Evolutionary conservation across 2,888 invertebrate genomes (phyloP).

Genomic region (Caenorhabditis japonica): DNA sequence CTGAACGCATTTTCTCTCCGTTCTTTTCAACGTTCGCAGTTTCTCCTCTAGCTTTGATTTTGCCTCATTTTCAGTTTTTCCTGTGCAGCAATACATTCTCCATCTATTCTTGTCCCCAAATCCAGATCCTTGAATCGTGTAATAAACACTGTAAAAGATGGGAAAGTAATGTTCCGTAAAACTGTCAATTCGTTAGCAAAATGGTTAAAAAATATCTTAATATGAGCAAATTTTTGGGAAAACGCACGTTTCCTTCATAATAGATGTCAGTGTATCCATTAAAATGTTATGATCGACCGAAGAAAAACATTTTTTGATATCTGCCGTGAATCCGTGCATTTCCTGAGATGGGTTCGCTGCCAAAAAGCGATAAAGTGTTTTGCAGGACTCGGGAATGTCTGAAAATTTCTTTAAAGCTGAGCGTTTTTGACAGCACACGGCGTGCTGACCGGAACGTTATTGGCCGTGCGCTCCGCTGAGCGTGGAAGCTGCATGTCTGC

Average conservation of each 20-base stretch:
- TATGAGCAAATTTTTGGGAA: not conserved
- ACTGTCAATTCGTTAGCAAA: too few species aligned
- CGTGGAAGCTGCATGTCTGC: too few species aligned
- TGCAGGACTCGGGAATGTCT: conserved; percentile 10
- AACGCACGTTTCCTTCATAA: conserved; percentile 3
- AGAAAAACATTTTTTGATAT: conserved; percentile 28
- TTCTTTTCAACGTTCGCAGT: not conserved
- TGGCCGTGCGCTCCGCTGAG: too few species aligned
- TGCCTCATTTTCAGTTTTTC: not conserved
- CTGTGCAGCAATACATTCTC: not conserved
- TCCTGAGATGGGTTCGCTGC: not conserved
- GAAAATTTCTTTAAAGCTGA: too few species aligned
- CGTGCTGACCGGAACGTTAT: too few species aligned
- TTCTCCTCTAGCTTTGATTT: not conserved
- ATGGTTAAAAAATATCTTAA: not conserved
- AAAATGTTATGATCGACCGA: not conserved
- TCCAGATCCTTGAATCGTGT: conserved; percentile 15
- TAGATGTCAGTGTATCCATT: not conserved
- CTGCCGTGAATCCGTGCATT: conserved; percentile 11
- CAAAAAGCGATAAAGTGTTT: not conserved
- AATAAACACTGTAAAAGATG: not conserved
- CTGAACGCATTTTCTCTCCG: not conserved
- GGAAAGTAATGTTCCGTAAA: not conserved
- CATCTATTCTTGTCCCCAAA: not conserved
- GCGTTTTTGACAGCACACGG: too few species aligned